phyloP scores from a whole-genome alignment of 2,888 invertebrate species.

The Caenorhabditis sp. region DNA sequence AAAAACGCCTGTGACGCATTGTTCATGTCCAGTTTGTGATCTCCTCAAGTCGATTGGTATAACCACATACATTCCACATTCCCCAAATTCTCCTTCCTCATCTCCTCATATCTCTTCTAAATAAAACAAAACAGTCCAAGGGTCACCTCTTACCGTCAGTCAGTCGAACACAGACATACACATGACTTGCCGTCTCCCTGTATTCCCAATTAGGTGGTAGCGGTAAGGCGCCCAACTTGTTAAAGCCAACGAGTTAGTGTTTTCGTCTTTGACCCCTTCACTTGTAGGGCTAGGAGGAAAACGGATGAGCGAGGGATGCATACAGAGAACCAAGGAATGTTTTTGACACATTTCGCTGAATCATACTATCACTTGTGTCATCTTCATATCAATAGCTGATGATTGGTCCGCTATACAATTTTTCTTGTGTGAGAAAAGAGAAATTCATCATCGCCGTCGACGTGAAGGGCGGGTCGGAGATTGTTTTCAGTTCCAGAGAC shows the following conservation, averaged over 20 bases:
- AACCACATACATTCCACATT: slow-evolving; percentile 39
- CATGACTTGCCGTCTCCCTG: slow-evolving; percentile 26
- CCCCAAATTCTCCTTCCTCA: slow-evolving; percentile 23
- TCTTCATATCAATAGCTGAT: slow-evolving; percentile 41
- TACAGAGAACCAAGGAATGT: slow-evolving; percentile 1
- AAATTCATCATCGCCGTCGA: slow-evolving; percentile 4
- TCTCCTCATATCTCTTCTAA: slow-evolving; percentile 32
- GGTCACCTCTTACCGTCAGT: slow-evolving; percentile 12
- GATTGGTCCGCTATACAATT: slow-evolving; percentile 39
- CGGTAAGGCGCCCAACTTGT: slow-evolving; percentile 41
- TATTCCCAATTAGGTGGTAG: slow-evolving; percentile 31
- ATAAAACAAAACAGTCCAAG: slow-evolving; percentile 4
- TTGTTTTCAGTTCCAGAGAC: slow-evolving; percentile 15
- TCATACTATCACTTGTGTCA: too few relatives aligned
- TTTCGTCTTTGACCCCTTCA: slow-evolving; percentile 17
- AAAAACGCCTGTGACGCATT: too few relatives aligned
- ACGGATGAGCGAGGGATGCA: too few relatives aligned
- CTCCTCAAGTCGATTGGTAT: slow-evolving; percentile 20
- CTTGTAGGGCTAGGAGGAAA: not conserved
- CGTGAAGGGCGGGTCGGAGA: too few relatives aligned
- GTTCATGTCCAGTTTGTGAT: slow-evolving; percentile 1
- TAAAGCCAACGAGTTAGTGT: slow-evolving; percentile 40
- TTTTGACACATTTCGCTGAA: slow-evolving; percentile 49
- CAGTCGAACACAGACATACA: slow-evolving; percentile 39
- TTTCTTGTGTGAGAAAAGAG: slow-evolving; percentile 15